Conservation (phyloP, 2,888 invertebrate genomes). For the Noctua janthina region DNA sequence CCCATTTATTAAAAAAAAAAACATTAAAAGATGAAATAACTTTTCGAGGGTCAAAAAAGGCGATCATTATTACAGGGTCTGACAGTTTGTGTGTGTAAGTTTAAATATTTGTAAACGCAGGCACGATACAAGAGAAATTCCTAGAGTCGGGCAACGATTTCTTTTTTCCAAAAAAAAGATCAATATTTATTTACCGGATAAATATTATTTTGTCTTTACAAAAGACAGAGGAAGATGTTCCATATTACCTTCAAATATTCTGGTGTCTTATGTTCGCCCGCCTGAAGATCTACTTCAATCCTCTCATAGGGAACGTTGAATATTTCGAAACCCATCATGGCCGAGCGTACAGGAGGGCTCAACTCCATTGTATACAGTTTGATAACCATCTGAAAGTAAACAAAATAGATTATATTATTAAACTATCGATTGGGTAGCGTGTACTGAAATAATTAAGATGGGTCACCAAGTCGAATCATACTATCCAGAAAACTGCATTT, state of each 20-base stretch:
- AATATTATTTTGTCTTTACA: not conserved
- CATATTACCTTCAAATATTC: slow-evolving; percentile 82
- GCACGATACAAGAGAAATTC: too few species aligned
- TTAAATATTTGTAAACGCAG: too few species aligned
- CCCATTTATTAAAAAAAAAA: not conserved
- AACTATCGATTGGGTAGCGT: not conserved
- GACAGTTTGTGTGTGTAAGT: too few species aligned
- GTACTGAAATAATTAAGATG: not conserved
- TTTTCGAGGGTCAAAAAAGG: not conserved
- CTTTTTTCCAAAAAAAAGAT: not conserved
- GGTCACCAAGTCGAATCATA: not conserved
- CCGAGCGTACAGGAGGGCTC: slow-evolving; percentile 79
- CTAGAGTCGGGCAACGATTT: too few species aligned
- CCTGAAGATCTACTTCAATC: slow-evolving; percentile 71
- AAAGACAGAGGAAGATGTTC: not conserved
- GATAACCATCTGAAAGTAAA: slow-evolving; percentile 74
- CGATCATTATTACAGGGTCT: not conserved
- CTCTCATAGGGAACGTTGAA: slow-evolving; percentile 72
- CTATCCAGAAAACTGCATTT: not conserved
- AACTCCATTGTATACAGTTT: slow-evolving; percentile 76
- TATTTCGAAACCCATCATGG: slow-evolving; percentile 78
- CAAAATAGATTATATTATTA: not conserved
- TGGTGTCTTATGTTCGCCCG: slow-evolving; percentile 76
- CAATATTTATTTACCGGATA: not conserved
- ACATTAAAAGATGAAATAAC: not conserved